Base-by-base conservation (phyloP, 2,797 vertebrate species). In the Ambastaia sidthimunki region DNA sequence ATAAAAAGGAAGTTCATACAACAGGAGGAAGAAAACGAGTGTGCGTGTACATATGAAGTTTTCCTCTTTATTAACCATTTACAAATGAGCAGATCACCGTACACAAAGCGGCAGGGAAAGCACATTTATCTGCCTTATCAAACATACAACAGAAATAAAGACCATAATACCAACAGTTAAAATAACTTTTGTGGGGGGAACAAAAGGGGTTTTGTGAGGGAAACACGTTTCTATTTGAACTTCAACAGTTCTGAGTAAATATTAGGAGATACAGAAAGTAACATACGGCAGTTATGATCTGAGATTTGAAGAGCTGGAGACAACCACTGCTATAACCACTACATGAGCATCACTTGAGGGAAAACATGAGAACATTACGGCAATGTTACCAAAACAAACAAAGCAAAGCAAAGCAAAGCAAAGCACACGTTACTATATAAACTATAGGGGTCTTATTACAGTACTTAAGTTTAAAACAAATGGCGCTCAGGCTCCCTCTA, bases 1-100 rank as follows among this genome's bases (percentile, higher is more conserved):
- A 71, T 54, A 89, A 90, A 85, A 80, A 74, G 83, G 80, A 60
- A 83, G 84, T 85, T 82, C 25, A 63, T 62, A 67, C 16, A 19
- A n/a, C 70, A 85, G 57, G 77, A 83, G 88, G 85, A 91, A 90
- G 83, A 89, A 85, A 81, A 23, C 19, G 37, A 76, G 77, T 75
- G 84, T 21, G 77, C 47, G 83, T 44, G 76, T n/a, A 10, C 3
- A 83, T 74, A 67, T 87, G 59, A 21, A 78, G 73, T 74, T 83
- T 60, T 84, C 79, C 37, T 73, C 57, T 90, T 94, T 92, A 90
- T 93, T 91, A 83, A 87, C 73, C 88, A 83, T 80, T 81, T 91
- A 91, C 66, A 84, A 76, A 74, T 81, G 19, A 77, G 81, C 73
- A 83, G 67, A 57, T 69, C 69, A 85, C 71, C 71, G 68, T 84